Evolutionary conservation across 92 coral and sea anemone genomes (phyloP).

Genomic region (Epizoanthus stellaris): DNA sequence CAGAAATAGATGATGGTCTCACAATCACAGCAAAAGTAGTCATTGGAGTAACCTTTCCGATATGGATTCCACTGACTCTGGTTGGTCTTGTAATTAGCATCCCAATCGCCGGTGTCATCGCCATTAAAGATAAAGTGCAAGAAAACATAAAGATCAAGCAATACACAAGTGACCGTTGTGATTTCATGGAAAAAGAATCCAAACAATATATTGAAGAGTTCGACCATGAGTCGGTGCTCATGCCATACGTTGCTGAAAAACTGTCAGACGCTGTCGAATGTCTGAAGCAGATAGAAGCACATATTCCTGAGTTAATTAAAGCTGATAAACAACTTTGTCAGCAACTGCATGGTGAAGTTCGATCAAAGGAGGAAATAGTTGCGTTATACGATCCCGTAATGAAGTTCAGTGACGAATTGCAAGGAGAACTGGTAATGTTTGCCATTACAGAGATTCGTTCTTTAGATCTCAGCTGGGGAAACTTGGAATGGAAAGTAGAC

Average conservation of each 20-base stretch:
- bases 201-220: neutral
- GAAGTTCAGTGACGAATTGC: neutral
- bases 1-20: neutral
- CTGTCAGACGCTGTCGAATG: neutral
- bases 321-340: slow-evolving; percentile 1
- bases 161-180: slow-evolving; percentile 4
- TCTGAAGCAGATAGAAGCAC: neutral
- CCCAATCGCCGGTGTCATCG: neutral
- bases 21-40: slow-evolving; percentile 5
- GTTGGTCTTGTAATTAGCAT: slow-evolving; percentile 1
- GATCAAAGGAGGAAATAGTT: neutral
- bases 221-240: neutral
- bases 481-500: slow-evolving; percentile 36
- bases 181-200: slow-evolving; percentile 10
- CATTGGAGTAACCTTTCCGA: slow-evolving; percentile 31
- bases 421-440: neutral
- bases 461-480: neutral
- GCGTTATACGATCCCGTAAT: slow-evolving; percentile 3
- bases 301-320: slow-evolving; percentile 21
- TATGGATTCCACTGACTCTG: slow-evolving; percentile 46
- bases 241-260: too few relatives aligned
- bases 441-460: slow-evolving; percentile 8
- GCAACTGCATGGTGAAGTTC: slow-evolving; percentile 11
- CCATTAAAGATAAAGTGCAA: neutral
- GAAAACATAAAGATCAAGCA: neutral